Percentiles rank a stretch among this genome's conserved stretches.
Evolutionary conservation across 2,797 vertebrate species (phyloP).

Genomic region (Graptemys geographica): DNA sequence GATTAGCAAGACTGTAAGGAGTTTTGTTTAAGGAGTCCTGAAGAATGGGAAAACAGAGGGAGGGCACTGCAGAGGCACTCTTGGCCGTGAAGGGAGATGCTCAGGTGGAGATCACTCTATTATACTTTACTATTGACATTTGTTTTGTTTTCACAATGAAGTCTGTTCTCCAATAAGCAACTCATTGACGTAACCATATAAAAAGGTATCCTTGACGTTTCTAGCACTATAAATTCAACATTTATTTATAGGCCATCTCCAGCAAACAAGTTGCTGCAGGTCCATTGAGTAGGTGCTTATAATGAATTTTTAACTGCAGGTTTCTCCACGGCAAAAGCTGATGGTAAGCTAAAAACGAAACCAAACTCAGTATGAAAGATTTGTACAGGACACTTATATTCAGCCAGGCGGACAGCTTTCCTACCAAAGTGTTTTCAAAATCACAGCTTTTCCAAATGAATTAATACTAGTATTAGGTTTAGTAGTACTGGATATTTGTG

Average conservation of each 20-base stretch:
- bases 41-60: no score
- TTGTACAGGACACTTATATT: not conserved
- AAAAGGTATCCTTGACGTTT: no score
- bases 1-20: no score
- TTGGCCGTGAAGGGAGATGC: no score
- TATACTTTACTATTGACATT: not conserved
- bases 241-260: not conserved
- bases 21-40: no score
- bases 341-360: not conserved
- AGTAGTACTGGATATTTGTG: not conserved
- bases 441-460: not conserved
- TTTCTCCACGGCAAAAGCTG: not conserved
- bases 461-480: not conserved
- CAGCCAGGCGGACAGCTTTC: not conserved
- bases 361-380: no score
- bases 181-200: not conserved
- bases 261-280: not conserved
- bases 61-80: no score
- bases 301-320: not conserved
- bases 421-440: not conserved
- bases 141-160: not conserved
- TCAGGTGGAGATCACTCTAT: no score
- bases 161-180: not conserved
- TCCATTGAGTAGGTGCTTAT: not conserved
- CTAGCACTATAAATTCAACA: not conserved